phyloP scores from a whole-genome alignment of 2,888 invertebrate genomes.

The Malthinus seriepunctatus region DNA sequence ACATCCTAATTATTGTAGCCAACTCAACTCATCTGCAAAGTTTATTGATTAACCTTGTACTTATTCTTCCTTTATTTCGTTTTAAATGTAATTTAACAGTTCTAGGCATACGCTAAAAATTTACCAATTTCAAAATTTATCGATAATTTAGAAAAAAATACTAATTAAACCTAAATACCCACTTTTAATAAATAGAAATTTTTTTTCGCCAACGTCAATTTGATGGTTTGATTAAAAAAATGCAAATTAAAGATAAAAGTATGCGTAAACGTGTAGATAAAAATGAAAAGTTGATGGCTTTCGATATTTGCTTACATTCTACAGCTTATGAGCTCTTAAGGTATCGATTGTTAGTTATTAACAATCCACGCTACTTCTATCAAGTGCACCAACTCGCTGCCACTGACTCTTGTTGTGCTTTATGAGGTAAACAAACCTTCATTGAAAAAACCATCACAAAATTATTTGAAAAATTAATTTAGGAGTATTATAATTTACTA shows the following conservation, averaged over 20 bases:
- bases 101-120: no score
- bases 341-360: conserved; percentile 44
- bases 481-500: no score
- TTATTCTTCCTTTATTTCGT: no score
- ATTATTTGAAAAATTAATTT: neutral
- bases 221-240: neutral
- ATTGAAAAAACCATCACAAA: neutral
- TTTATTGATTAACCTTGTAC: no score
- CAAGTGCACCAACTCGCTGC: conserved; percentile 34
- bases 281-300: conserved; percentile 14
- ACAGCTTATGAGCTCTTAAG: conserved; percentile 42
- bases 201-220: no score
- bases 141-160: no score
- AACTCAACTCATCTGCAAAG: no score
- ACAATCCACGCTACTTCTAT: conserved; percentile 38
- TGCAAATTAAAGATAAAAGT: conserved; percentile 4
- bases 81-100: no score
- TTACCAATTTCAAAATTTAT: no score
- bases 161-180: no score
- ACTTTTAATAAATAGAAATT: no score
- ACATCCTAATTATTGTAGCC: no score
- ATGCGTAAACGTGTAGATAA: conserved; percentile 16
- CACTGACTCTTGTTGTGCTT: conserved; percentile 19
- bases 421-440: conserved; percentile 21
- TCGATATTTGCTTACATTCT: conserved; percentile 43